These are phyloP conservation scores for Perizoma flavofasciatum DNA, from an alignment of 2,888 invertebrate genomes.

Conservation along the genomic window DNA sequence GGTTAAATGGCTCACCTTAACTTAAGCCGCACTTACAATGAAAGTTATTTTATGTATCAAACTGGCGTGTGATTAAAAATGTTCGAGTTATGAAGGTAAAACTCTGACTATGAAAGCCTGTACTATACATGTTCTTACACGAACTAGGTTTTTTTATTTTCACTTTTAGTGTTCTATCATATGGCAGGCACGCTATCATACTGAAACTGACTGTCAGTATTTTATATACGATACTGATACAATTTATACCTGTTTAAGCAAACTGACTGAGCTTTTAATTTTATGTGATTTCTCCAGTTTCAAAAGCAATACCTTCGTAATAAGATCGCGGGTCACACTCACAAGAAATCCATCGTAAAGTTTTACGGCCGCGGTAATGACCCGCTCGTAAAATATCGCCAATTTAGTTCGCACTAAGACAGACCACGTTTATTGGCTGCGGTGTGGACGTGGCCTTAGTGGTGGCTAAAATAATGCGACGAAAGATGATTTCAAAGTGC, in stretches of 20 bases:
- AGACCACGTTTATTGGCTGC: slow-evolving; percentile 34
- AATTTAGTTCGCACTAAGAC: slow-evolving; percentile 75
- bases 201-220: too few relatives aligned
- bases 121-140: too few relatives aligned
- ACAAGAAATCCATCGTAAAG: slow-evolving; percentile 72
- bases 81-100: too few relatives aligned
- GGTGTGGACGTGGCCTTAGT: slow-evolving; percentile 35
- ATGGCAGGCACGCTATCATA: too few relatives aligned
- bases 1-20: too few relatives aligned
- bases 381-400: slow-evolving; percentile 76
- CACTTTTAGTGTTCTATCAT: too few relatives aligned
- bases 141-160: too few relatives aligned
- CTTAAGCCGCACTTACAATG: background rate
- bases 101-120: too few relatives aligned
- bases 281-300: background rate
- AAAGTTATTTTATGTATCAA: too few relatives aligned
- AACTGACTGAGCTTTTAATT: background rate
- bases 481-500: background rate
- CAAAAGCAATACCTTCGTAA: slow-evolving; percentile 49
- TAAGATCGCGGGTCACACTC: slow-evolving; percentile 72
- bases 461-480: slow-evolving; percentile 14
- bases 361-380: slow-evolving; percentile 73
- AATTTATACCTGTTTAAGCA: too few relatives aligned
- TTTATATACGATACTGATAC: too few relatives aligned
- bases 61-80: too few relatives aligned